A percentile compares a stretch with the other conserved stretches of the same genome.
Evolutionary conservation across 2,797 vertebrate genomes (phyloP).

Genomic region (Anisognathus igniventris): DNA sequence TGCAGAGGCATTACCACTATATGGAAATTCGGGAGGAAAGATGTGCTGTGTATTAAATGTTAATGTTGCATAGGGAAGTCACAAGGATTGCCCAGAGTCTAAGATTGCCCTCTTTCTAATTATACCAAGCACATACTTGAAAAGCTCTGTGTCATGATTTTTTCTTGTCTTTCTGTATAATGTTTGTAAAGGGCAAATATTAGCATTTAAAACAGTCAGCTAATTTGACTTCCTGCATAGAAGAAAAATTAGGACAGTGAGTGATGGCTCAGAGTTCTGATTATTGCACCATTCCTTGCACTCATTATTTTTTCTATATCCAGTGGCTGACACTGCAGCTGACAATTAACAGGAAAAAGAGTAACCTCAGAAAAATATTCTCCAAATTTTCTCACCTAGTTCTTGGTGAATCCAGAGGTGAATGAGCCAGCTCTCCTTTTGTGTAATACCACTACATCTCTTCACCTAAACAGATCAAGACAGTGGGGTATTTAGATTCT

Average conservation of each 20-base stretch:
- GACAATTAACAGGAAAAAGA: background rate
- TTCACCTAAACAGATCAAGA: background rate
- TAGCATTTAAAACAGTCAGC: conserved; percentile 66
- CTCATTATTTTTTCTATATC: background rate
- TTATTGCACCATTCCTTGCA: background rate
- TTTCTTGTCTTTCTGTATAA: background rate
- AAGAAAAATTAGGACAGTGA: conserved; percentile 38
- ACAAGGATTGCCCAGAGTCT: background rate
- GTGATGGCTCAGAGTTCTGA: conserved; percentile 17
- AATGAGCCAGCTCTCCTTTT: background rate
- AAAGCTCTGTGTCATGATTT: background rate
- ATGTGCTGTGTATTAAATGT: background rate
- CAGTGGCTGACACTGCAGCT: background rate
- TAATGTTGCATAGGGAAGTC: background rate
- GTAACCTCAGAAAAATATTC: background rate
- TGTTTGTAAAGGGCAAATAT: conserved; percentile 52
- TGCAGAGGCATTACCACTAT: background rate
- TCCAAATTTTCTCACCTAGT: background rate
- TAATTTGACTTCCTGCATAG: conserved; percentile 18
- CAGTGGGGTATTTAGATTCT: background rate
- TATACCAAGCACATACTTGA: background rate
- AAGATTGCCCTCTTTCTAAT: background rate
- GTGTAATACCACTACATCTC: background rate
- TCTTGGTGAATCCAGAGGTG: background rate
- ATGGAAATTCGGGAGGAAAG: background rate